These are phyloP conservation scores for Panopea generosa DNA, from an alignment of 2,888 invertebrate genomes.

Conservation along the genomic window DNA sequence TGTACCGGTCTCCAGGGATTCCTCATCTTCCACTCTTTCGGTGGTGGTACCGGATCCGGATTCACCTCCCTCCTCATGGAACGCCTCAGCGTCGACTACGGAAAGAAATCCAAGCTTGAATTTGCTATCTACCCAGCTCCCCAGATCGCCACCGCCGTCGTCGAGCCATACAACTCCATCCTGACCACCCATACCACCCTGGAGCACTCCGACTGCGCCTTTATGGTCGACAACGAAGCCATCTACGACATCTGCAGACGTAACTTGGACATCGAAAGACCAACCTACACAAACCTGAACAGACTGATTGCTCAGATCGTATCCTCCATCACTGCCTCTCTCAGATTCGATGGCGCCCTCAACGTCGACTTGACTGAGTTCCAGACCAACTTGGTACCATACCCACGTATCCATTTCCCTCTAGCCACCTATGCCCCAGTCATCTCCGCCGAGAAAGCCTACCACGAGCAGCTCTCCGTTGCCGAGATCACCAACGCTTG, in stretches of 20 bases:
- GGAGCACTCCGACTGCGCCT: slow-evolving; percentile 81
- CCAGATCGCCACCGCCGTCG: too few species aligned
- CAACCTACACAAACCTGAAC: slow-evolving; percentile 95
- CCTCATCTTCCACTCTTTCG: too few species aligned
- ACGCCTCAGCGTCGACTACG: too few species aligned
- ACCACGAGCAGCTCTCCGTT: slow-evolving; percentile 88
- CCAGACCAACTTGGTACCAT: slow-evolving; percentile 85
- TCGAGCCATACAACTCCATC: slow-evolving; percentile 98
- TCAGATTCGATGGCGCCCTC: slow-evolving; percentile 93
- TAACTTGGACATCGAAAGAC: slow-evolving; percentile 93
- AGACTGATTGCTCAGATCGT: slow-evolving; percentile 95
- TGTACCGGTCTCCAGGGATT: too few species aligned
- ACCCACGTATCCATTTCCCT: slow-evolving; percentile 92
- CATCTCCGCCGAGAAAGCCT: slow-evolving; percentile 94
- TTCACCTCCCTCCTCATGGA: too few species aligned
- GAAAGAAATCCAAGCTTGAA: too few species aligned
- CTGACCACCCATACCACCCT: slow-evolving; percentile 81
- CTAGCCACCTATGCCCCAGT: slow-evolving; percentile 94
- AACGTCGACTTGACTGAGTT: slow-evolving; percentile 86
- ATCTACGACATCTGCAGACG: slow-evolving; percentile 90
- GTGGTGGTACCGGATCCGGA: too few species aligned
- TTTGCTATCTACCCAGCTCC: too few species aligned
- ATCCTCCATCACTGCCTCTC: slow-evolving; percentile 88
- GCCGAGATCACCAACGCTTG: slow-evolving; percentile 80
- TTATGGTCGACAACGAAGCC: slow-evolving; percentile 98